These are phyloP conservation scores for Gisinianus flammeolus DNA, from an alignment of 2,888 invertebrate genomes.

Conservation along the genomic window DNA sequence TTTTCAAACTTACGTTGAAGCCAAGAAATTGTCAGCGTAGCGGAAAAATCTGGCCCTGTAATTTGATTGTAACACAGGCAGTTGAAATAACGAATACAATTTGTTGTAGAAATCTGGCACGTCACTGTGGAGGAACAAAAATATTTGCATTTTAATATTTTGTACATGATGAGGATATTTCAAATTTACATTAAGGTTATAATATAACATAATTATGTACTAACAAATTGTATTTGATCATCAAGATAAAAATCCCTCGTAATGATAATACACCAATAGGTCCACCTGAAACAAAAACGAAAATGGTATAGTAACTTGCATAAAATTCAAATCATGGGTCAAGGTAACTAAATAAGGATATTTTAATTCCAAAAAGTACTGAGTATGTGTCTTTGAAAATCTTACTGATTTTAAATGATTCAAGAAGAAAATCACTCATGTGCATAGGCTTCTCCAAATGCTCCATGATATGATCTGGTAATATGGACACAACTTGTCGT, in stretches of 20 bases:
- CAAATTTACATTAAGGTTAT: background rate
- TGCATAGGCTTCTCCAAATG: conserved; percentile 80
- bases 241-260: conserved; percentile 88
- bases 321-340: background rate
- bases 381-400: conserved; percentile 25
- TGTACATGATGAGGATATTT: background rate
- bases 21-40: conserved; percentile 86
- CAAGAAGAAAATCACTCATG: conserved; percentile 89
- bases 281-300: conserved; percentile 71
- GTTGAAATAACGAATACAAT: conserved; percentile 92
- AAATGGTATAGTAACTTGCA: background rate
- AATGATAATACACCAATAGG: conserved; percentile 86
- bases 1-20: conserved; percentile 76
- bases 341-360: background rate
- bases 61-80: conserved; percentile 87
- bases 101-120: conserved; percentile 95
- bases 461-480: conserved; percentile 82
- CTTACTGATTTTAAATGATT: conserved; percentile 80
- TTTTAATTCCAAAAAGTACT: background rate
- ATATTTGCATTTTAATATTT: background rate
- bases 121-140: conserved; percentile 65
- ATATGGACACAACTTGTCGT: conserved; percentile 77
- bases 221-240: conserved; percentile 85
- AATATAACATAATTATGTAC: conserved; percentile 58
- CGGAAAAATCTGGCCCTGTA: conserved; percentile 88